These are phyloP conservation scores for Eugnorisma glareosa DNA, from an alignment of 2,888 invertebrate species.

Conservation along the genomic window DNA sequence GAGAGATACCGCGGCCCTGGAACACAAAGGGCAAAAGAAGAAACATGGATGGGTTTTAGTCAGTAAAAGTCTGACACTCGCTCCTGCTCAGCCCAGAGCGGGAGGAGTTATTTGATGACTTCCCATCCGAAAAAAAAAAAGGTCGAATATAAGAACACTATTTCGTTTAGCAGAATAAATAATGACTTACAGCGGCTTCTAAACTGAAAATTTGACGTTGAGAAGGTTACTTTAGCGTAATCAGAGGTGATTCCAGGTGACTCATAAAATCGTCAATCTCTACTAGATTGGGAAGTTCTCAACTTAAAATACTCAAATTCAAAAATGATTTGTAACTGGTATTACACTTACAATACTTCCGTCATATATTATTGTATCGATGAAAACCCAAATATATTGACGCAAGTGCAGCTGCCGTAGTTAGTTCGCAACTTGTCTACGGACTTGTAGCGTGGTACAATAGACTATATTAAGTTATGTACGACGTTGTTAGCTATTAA, in stretches of 20 bases:
- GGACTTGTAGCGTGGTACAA: conserved; percentile 62
- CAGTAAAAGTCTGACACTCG: no score
- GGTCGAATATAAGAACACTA: not conserved
- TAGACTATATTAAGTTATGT: not conserved
- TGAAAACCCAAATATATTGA: conserved; percentile 77
- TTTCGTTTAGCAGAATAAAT: not conserved
- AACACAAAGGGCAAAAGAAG: no score
- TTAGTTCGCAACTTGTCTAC: conserved; percentile 76
- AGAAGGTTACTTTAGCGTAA: not conserved
- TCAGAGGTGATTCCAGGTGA: not conserved
- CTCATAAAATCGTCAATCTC: no score
- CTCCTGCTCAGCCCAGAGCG: no score
- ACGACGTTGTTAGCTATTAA: not conserved
- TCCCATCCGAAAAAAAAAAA: no score
- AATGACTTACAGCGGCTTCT: not conserved
- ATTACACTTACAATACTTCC: conserved; percentile 5
- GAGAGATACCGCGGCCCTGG: no score
- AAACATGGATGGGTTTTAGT: no score
- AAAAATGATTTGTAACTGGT: no score
- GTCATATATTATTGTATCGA: conserved; percentile 43
- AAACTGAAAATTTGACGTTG: not conserved
- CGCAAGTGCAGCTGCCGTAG: conserved; percentile 77
- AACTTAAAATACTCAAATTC: no score
- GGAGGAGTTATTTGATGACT: no score
- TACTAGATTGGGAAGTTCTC: no score